Percentiles rank a stretch among this genome's conserved stretches.
Conservation (phyloP, 2,797 vertebrate species). For the Takifugu ocellatus region DNA sequence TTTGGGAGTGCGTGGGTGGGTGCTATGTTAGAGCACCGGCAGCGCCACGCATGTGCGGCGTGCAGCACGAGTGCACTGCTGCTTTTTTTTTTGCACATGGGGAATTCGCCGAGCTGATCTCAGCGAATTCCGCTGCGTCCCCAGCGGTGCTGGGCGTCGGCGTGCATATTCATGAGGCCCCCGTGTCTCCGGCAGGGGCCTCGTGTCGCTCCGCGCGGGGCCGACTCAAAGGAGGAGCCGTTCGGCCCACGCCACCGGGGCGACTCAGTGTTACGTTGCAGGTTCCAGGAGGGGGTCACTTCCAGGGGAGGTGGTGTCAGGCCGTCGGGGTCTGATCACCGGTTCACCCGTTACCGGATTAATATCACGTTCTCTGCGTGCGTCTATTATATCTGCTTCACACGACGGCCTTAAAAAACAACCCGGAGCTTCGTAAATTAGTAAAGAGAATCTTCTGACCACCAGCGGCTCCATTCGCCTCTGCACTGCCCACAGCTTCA, state of each 20-base stretch:
- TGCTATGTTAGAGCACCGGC: conserved; percentile 20
- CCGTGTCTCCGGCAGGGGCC: conserved; percentile 61
- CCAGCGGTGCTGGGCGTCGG: conserved; percentile 18
- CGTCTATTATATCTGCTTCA: conserved; percentile 6
- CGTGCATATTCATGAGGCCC: conserved; percentile 61
- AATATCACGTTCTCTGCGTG: neutral
- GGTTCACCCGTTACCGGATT: conserved; percentile 1
- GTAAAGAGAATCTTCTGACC: conserved; percentile 47
- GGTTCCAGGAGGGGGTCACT: conserved; percentile 17
- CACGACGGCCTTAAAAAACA: conserved; percentile 27
- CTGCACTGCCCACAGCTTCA: conserved; percentile 28
- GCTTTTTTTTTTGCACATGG: conserved; percentile 37
- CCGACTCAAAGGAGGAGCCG: conserved; percentile 1
- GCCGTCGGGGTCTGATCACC: neutral
- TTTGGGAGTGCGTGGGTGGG: conserved; percentile 37
- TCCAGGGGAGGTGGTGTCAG: conserved; percentile 10
- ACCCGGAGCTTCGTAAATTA: conserved; percentile 55
- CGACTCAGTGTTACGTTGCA: conserved; percentile 39
- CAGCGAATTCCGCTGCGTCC: conserved; percentile 53
- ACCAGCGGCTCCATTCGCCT: conserved; percentile 38
- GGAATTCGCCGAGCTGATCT: conserved; percentile 62
- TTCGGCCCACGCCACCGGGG: conserved; percentile 1
- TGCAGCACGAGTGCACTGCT: conserved; percentile 31
- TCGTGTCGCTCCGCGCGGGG: conserved; percentile 35
- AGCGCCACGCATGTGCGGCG: conserved; percentile 20